Evolutionary conservation across 2,113 vertebrate genomes (phyloP).

Genomic region (Muscicapa adusta): DNA sequence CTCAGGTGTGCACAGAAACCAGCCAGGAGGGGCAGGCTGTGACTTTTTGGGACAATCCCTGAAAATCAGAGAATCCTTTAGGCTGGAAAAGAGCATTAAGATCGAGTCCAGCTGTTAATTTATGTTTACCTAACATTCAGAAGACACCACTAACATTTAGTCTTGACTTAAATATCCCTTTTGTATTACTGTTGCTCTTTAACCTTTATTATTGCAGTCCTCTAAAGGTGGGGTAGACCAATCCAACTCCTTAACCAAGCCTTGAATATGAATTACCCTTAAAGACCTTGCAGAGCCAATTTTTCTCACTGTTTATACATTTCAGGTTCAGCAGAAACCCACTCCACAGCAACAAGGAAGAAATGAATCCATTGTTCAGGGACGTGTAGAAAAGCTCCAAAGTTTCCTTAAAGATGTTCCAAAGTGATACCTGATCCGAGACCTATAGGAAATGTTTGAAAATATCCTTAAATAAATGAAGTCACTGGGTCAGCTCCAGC

Average conservation of each 20-base stretch:
- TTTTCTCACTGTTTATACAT: not conserved
- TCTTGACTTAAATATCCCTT: not conserved
- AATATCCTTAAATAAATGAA: not conserved
- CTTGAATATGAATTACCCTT: not conserved
- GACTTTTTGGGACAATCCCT: not conserved
- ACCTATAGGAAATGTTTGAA: not conserved
- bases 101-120: not conserved
- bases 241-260: not conserved
- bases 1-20: not conserved
- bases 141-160: not conserved
- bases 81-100: not conserved
- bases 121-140: not conserved
- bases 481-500: not conserved
- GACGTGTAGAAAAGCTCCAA: not conserved
- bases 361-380: not conserved
- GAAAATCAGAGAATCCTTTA: not conserved
- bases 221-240: not conserved
- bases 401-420: slow-evolving; percentile 24
- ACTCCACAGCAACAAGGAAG: not conserved
- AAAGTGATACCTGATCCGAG: not conserved
- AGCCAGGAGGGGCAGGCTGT: not conserved
- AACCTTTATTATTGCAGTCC: not conserved
- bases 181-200: not conserved
- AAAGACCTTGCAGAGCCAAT: not conserved
- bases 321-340: not conserved